phyloP scores from a whole-genome alignment of 2,888 invertebrate genomes.

The Diachrysia chrysitis region DNA sequence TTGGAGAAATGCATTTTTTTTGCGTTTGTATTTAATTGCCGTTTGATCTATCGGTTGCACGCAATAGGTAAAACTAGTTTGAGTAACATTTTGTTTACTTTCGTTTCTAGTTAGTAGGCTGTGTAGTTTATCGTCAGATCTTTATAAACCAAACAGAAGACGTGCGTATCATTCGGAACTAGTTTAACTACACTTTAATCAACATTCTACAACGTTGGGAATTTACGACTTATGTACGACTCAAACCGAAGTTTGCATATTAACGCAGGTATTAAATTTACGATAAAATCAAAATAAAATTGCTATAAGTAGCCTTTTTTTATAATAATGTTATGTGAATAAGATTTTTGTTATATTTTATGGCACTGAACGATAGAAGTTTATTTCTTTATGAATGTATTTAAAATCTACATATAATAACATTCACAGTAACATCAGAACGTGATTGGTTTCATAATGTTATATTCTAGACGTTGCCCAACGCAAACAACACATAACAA shows the following conservation, averaged over 20 bases:
- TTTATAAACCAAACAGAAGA: conserved; percentile 38
- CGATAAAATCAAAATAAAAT: conserved; percentile 55
- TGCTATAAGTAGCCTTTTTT: conserved; percentile 48
- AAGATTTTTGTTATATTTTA: conserved; percentile 19
- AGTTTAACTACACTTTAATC: conserved; percentile 56
- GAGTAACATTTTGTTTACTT: conserved; percentile 55
- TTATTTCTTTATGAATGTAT: conserved; percentile 26
- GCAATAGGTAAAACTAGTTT: conserved; percentile 54
- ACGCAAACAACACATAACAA: conserved; percentile 42
- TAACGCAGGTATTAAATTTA: conserved; percentile 58
- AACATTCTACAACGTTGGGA: conserved; percentile 61
- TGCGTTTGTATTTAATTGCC: conserved; percentile 54
- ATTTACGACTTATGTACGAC: conserved; percentile 62
- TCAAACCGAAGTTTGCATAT: conserved; percentile 63
- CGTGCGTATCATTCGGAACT: conserved; percentile 48
- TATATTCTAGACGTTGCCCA: conserved; percentile 43
- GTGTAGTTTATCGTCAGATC: conserved; percentile 38
- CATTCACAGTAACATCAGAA: conserved; percentile 41
- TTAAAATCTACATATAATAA: conserved; percentile 40
- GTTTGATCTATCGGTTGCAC: conserved; percentile 43
- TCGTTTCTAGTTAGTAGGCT: conserved; percentile 47
- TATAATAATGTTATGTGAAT: conserved; percentile 28
- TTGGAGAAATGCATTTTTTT: conserved; percentile 52
- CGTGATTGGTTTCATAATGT: conserved; percentile 56
- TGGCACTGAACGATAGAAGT: conserved; percentile 7